Evolutionary conservation across 2,797 vertebrate genomes (phyloP).

Genomic region (Gymnoscopelus microlampas): DNA sequence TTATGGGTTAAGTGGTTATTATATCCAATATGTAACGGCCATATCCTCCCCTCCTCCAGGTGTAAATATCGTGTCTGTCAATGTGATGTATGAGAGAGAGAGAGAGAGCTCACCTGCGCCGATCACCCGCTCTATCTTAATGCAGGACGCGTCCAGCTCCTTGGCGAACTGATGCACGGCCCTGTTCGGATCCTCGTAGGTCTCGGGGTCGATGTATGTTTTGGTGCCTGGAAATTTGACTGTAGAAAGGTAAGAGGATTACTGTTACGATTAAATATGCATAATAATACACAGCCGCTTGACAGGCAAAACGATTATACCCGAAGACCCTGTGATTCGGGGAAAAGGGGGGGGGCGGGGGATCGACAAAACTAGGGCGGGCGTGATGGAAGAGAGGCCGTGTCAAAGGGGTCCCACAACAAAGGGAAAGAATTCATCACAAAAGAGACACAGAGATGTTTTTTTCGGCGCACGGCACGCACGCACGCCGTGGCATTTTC

Average conservation of each 20-base stretch:
- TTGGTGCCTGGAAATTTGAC: slow-evolving; percentile 99
- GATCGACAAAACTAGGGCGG: slow-evolving; percentile 47
- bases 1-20: too few species aligned
- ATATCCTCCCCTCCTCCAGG: slow-evolving; percentile 71
- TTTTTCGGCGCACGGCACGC: background rate
- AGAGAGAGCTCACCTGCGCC: slow-evolving; percentile 92
- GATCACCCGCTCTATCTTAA: slow-evolving; percentile 99
- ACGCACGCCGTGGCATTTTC: slow-evolving; percentile 8
- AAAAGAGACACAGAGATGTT: slow-evolving; percentile 49
- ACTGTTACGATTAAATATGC: slow-evolving; percentile 93
- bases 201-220: slow-evolving; percentile 99
- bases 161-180: slow-evolving; percentile 99
- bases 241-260: slow-evolving; percentile 98
- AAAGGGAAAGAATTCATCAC: slow-evolving; percentile 16
- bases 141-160: slow-evolving; percentile 99
- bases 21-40: slow-evolving; percentile 55
- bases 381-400: slow-evolving; percentile 16
- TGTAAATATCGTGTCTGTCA: slow-evolving; percentile 92
- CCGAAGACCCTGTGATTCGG: slow-evolving; percentile 42
- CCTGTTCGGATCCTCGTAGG: slow-evolving; percentile 98
- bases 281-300: slow-evolving; percentile 79
- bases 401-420: slow-evolving; percentile 48
- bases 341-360: too few species aligned
- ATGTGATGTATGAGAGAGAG: slow-evolving; percentile 89
- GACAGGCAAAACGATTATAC: slow-evolving; percentile 74